Evolutionary conservation across 2,797 vertebrate species (phyloP), one percentile per base, ranked within the genome.

Genomic region (Paramormyrops hopkinsi): DNA sequence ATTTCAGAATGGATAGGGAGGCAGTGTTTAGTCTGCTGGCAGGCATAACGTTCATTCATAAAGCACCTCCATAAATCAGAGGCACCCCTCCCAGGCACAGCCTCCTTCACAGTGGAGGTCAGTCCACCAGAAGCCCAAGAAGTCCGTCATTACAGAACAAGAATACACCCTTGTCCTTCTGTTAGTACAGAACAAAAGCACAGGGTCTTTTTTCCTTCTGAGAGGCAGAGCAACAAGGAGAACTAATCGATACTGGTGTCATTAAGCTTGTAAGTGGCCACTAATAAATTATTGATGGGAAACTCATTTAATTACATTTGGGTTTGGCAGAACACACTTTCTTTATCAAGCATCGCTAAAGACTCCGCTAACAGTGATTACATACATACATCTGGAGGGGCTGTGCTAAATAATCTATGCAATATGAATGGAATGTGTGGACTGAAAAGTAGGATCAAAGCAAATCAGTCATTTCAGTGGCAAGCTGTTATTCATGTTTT

Each of bases 271-370:
- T 93, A 94, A 94, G 92, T 89, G 93, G 92, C 92, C 92, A 91
- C 93, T 95, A 95, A 94, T 96, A 94, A 93, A 94, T 95, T 96
- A 95, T 93, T 93, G 93, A 95, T 92, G 94, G 92, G 88, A 91
- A 90, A 91, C 92, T 92, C 51, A 65, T 92, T 92, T 90, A 93
- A 94, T 94, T 96, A 94, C 92, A 94, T 93, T 93, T 93, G 91
- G 91, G 91, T 91, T 90, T 90, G 50, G 89, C 92, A 88, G 91
- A 91, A 93, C 93, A 94, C 91, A 95, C 94, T 93, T 94, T 95
- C 94, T 92, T 94, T 93, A 95, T 93, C 85, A 86, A 48, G 46
- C 46, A 29, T 69, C 46, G 3, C 54, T 69, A 41, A 65, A 37
- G 76, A 84, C 50, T 51, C 17, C 33, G 14, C 76, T 87, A 54